Evolutionary conservation across 2,888 invertebrate genomes (phyloP), one percentile per base, ranked within the genome.

Genomic region (Sminthurides aquaticus): DNA sequence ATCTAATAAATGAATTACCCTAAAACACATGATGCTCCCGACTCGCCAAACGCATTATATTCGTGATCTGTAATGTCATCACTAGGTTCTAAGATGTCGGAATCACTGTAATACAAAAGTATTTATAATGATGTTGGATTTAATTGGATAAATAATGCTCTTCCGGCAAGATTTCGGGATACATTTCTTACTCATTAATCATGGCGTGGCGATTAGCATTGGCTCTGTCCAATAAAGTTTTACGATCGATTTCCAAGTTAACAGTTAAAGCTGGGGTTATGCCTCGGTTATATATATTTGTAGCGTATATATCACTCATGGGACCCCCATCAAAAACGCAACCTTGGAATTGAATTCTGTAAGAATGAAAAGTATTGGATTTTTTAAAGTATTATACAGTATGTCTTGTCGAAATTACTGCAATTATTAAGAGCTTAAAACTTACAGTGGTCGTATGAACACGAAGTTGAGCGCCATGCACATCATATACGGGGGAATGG

Each of bases 241-340:
- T 57, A n/a, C 63, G 48, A 0, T 67, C 60, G n/a, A 73, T 64
- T 18, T 68, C 66, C n/a, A 71, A 24, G 11, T 71, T 64, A 5
- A 71, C 60, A 8, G 70, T 67, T 0, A 68, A 27, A 2, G 64
- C 64, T 1, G 73, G 73, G 3, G 70, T 63, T n/a, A 71, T 57
- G 29, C 71, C 71, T 57, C 71, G 55, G 25, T 71, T 68, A 15
- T 70, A 54, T 0, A 73, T 22, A 29, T 71, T 70, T 58, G 70
- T 69, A 8, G 71, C 48, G 18, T 71, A 67, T 3, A 67, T 64
- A 11, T 64, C 60, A 15, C 62, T 60, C 15, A 67, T 24, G 11
- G 73, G 73, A 54, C 67, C 71, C 48, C 71, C 69, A 57, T 73
- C 73, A 59, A 71, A 71, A n/a, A 73, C 67, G 1, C 66, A 57